Conservation (phyloP, 1,140 invertebrate species). For the Eulimnadia texana region DNA sequence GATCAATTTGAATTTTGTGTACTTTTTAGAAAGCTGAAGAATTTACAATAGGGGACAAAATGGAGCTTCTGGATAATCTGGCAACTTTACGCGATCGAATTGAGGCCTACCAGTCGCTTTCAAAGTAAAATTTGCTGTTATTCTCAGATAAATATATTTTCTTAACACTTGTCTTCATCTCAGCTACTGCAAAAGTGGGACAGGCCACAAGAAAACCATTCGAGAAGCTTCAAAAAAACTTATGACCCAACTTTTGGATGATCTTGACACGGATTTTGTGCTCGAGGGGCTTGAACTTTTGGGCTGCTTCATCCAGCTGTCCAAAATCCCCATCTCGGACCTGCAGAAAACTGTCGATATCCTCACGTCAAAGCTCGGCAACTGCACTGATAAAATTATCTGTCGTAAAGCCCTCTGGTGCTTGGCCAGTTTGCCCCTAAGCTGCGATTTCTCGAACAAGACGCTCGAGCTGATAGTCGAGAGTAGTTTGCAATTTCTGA, state of each 20-base stretch:
- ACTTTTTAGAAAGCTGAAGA: no score
- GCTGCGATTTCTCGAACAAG: background rate
- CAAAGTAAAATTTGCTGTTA: background rate
- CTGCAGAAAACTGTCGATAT: background rate
- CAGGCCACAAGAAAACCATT: background rate
- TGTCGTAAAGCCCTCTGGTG: background rate
- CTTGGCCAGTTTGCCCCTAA: background rate
- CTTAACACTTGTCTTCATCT: background rate
- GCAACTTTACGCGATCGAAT: no score
- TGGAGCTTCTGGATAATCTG: no score
- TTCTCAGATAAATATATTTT: background rate
- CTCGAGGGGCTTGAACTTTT: background rate
- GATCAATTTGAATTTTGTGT: no score
- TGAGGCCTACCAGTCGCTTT: background rate
- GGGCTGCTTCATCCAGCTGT: background rate
- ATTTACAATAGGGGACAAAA: no score
- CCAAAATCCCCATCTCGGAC: background rate
- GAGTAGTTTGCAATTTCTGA: background rate
- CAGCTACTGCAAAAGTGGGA: background rate
- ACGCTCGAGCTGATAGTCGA: background rate
- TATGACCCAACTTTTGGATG: background rate
- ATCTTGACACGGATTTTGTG: background rate
- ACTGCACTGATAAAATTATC: background rate
- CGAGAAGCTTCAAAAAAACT: background rate
- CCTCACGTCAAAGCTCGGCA: background rate